These are phyloP conservation scores for Sebastes dallii DNA, from an alignment of 2,797 vertebrate species.

Conservation along the genomic window DNA sequence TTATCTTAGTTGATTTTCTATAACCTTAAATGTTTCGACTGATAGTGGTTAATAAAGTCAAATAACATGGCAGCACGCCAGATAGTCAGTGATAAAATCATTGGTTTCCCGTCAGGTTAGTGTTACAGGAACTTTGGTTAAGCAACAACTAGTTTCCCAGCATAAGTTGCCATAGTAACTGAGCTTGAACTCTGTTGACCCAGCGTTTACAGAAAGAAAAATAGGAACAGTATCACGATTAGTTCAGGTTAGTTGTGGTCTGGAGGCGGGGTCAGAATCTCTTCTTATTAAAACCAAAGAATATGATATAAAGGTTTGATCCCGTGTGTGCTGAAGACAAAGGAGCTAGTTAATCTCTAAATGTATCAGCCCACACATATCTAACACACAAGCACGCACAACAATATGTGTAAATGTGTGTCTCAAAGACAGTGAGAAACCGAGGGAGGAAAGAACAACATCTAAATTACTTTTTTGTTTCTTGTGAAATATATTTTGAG, in stretches of 20 bases:
- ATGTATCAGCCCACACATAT: background rate
- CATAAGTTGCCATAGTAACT: too few relatives aligned
- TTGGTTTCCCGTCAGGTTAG: too few relatives aligned
- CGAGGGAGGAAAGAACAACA: conserved; percentile 22
- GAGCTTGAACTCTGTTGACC: too few relatives aligned
- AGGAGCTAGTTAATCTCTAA: background rate
- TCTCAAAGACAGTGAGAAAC: background rate
- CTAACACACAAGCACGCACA: background rate
- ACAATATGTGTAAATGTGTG: too few relatives aligned
- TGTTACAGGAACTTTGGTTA: too few relatives aligned
- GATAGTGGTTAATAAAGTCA: too few relatives aligned
- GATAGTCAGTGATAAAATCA: too few relatives aligned
- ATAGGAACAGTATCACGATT: background rate
- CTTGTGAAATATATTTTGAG: conserved; percentile 16
- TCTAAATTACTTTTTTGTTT: background rate
- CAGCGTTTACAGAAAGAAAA: too few relatives aligned
- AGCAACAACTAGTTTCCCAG: too few relatives aligned
- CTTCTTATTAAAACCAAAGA: background rate
- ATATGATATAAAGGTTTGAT: background rate
- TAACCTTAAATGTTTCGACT: too few relatives aligned
- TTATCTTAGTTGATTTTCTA: too few relatives aligned
- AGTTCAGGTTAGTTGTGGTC: background rate
- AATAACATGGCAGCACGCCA: too few relatives aligned
- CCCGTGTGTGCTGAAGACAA: background rate
- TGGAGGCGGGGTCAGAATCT: background rate